phyloP scores from a whole-genome alignment of 2,888 invertebrate genomes.

The Rhyacophila evoluta region DNA sequence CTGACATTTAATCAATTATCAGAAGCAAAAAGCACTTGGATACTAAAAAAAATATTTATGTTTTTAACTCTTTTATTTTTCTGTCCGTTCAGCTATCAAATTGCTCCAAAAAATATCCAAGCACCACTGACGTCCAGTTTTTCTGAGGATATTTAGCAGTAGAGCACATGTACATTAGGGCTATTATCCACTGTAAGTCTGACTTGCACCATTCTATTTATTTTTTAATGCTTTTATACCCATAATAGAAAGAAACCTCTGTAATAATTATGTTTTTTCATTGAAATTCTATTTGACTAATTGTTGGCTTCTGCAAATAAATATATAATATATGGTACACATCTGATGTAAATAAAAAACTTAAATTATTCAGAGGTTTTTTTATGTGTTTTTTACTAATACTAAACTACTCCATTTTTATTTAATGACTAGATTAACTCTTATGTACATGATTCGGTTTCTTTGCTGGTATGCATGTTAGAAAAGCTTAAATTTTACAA shows the following conservation, averaged over 20 bases:
- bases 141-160: constrained; percentile 51
- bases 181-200: constrained; percentile 54
- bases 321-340: no score
- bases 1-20: not conserved
- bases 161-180: constrained; percentile 51
- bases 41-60: constrained; percentile 51
- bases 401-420: no score
- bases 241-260: not conserved
- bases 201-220: constrained; percentile 38
- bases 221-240: constrained; percentile 27
- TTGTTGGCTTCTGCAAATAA: no score
- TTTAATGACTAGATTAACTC: no score
- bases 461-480: not conserved
- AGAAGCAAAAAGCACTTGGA: not conserved
- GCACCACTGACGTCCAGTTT: constrained; percentile 51
- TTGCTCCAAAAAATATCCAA: constrained; percentile 67
- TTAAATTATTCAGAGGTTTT: no score
- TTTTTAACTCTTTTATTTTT: constrained; percentile 60
- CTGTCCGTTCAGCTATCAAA: constrained; percentile 69
- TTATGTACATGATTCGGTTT: no score
- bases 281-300: not conserved
- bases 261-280: not conserved
- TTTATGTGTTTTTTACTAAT: no score
- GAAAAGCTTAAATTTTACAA: not conserved
- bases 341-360: no score